Conservation (phyloP, 1,140 invertebrate species). For the Achroia grisella region DNA sequence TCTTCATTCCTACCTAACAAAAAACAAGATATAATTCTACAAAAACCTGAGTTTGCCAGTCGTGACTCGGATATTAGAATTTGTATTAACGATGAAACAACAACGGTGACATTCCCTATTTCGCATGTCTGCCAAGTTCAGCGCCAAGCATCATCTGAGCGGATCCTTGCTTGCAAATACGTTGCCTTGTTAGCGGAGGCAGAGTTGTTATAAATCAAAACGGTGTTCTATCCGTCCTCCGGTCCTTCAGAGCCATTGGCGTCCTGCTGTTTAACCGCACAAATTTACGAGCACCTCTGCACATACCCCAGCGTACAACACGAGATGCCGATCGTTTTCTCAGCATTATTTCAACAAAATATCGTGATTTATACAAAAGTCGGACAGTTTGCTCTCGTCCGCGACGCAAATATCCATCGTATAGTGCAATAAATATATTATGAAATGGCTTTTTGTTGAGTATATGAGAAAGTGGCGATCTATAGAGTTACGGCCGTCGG, state of each 20-base stretch:
- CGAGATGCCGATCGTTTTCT: constrained; percentile 54
- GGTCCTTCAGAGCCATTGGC: constrained; percentile 28
- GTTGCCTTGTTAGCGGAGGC: no score
- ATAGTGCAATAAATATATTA: constrained; percentile 19
- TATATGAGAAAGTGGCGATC: neutral
- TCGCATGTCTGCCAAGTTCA: no score
- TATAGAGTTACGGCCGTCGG: neutral
- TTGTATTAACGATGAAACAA: no score
- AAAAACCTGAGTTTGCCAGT: no score
- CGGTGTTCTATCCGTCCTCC: constrained; percentile 57
- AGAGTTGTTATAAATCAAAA: constrained; percentile 44
- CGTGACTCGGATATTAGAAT: no score
- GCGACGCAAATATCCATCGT: constrained; percentile 22
- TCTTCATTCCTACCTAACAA: no score
- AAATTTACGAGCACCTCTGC: constrained; percentile 67
- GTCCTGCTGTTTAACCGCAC: constrained; percentile 63
- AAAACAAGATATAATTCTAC: no score
- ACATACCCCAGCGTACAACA: constrained; percentile 34
- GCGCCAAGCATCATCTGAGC: no score
- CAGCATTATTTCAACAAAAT: constrained; percentile 68
- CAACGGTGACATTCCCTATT: no score
- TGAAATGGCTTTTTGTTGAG: constrained; percentile 8
- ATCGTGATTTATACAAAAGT: constrained; percentile 65
- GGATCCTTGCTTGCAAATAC: no score
- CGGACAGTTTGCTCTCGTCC: constrained; percentile 6